phyloP scores from a whole-genome alignment of 2,888 invertebrate species.

The Spodoptera picta region DNA sequence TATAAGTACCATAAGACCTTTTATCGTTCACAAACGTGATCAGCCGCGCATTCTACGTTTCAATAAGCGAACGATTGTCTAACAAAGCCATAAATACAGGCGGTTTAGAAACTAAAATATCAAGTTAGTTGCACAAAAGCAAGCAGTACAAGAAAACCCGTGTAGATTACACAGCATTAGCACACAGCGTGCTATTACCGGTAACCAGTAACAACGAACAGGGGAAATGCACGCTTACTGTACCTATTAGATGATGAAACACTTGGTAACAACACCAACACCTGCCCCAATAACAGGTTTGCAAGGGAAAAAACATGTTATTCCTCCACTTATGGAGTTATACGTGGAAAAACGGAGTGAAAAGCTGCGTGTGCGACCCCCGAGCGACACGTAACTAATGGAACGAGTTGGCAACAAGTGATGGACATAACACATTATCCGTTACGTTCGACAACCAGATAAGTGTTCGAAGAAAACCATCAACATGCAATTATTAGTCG shows the following conservation, averaged over 20 bases:
- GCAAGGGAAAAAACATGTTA: slow-evolving; percentile 33
- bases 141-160: slow-evolving; percentile 55
- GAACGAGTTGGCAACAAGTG: slow-evolving; percentile 25
- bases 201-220: slow-evolving; percentile 58
- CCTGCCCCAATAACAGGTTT: slow-evolving; percentile 44
- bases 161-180: slow-evolving; percentile 55
- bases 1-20: slow-evolving; percentile 17
- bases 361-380: slow-evolving; percentile 44
- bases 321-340: slow-evolving; percentile 36
- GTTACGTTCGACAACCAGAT: slow-evolving; percentile 26
- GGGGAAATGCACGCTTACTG: slow-evolving; percentile 53
- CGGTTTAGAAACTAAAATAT: slow-evolving; percentile 56
- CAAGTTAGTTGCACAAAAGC: slow-evolving; percentile 60
- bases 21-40: slow-evolving; percentile 48
- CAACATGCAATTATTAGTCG: slow-evolving; percentile 30
- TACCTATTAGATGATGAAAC: slow-evolving; percentile 54
- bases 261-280: slow-evolving; percentile 43
- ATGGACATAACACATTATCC: slow-evolving; percentile 35
- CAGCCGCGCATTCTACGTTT: slow-evolving; percentile 34
- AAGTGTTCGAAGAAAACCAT: slow-evolving; percentile 40
- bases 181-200: slow-evolving; percentile 54
- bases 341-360: slow-evolving; percentile 39
- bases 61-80: slow-evolving; percentile 42
- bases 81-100: slow-evolving; percentile 49
- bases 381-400: slow-evolving; percentile 40